phyloP scores from a whole-genome alignment of 2,797 vertebrate genomes.

The Diplodus puntazzo region DNA sequence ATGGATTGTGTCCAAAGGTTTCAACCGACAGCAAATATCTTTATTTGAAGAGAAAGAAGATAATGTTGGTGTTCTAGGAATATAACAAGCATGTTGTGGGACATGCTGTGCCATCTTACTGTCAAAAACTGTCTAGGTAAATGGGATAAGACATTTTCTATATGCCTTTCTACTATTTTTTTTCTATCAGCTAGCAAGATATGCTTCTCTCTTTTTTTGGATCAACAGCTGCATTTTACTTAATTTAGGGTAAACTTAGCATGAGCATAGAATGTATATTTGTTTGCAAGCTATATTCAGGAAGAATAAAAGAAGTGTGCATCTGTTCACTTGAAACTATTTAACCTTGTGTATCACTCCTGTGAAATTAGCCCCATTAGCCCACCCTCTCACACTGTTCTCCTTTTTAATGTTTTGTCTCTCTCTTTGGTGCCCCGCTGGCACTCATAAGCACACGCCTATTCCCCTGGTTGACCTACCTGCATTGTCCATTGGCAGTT shows the following conservation, averaged over 20 bases:
- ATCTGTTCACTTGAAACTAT: neutral
- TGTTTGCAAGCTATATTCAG: neutral
- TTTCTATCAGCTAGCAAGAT: neutral
- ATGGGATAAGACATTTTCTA: neutral
- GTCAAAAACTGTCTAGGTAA: neutral
- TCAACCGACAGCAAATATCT: constrained; percentile 3
- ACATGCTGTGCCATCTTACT: neutral
- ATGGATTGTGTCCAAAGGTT: constrained; percentile 12
- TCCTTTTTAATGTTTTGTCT: neutral
- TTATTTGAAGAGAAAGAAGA: neutral
- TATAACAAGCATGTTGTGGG: neutral
- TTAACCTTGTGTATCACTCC: neutral
- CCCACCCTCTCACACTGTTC: neutral
- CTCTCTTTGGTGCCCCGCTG: neutral
- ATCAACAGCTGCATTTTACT: neutral
- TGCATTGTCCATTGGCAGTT: constrained; percentile 30
- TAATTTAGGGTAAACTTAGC: neutral
- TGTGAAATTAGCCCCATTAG: neutral
- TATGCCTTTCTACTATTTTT: neutral
- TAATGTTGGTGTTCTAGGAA: neutral
- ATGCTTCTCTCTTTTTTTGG: neutral
- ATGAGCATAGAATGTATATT: no score
- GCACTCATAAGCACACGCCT: neutral
- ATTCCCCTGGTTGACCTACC: constrained; percentile 27
- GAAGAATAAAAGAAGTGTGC: neutral